Conservation (phyloP, 2,888 invertebrate species). For the Cheilosia grossa region DNA sequence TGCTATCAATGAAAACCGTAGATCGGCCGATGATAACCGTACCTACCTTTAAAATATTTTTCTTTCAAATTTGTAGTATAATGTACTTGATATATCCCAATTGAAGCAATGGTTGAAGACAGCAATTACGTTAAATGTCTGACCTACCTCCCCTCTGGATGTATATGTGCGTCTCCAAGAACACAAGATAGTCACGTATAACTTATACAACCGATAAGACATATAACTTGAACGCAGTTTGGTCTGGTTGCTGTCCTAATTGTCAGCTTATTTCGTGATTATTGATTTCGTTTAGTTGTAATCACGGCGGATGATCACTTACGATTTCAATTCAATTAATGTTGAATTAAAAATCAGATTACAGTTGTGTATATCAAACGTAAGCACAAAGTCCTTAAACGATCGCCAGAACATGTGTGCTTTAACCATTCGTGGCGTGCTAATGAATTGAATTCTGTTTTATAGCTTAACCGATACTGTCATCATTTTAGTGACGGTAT, state of each 20-base stretch:
- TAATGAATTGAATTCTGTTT: background rate
- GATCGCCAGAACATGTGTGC: conserved; percentile 12
- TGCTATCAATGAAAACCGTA: no score
- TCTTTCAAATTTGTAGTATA: no score
- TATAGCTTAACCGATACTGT: background rate
- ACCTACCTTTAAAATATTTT: no score
- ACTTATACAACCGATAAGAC: conserved; percentile 6
- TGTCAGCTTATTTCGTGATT: conserved; percentile 63
- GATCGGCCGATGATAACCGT: no score
- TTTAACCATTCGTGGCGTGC: background rate
- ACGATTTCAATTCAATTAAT: conserved; percentile 56
- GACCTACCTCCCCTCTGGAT: no score
- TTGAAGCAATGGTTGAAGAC: no score
- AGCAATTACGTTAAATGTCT: no score
- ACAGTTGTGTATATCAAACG: background rate
- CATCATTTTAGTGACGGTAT: background rate
- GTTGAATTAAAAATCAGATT: conserved; percentile 43
- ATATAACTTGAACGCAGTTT: background rate
- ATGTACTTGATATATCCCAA: no score
- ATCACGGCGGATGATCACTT: conserved; percentile 33
- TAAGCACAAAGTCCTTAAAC: conserved; percentile 20
- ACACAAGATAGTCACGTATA: background rate
- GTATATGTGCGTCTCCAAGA: background rate
- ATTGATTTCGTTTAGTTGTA: conserved; percentile 42
- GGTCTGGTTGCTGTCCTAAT: conserved; percentile 43